Evolutionary conservation across 35 echinoderm and acorn worm genomes (phyloP).

Genomic region (Chiridota heheva): DNA sequence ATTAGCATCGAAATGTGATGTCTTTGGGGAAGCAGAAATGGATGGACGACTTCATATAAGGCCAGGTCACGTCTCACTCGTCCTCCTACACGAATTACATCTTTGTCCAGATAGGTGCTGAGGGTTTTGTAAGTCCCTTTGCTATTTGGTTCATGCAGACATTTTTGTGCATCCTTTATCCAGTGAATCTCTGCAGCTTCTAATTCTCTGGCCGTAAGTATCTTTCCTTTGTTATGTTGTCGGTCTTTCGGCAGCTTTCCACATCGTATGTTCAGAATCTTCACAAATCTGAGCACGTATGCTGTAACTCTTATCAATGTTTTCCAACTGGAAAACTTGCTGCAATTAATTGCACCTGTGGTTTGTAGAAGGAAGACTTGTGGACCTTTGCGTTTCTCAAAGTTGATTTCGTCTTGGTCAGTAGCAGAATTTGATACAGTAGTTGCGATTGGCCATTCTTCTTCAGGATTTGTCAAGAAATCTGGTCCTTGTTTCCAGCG

Average conservation of each 20-base stretch:
- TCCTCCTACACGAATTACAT: conserved; percentile 56
- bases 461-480: conserved; percentile 49
- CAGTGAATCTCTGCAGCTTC: conserved; percentile 31
- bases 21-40: conserved; percentile 36
- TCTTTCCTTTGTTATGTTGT: neutral
- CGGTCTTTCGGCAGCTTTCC: neutral
- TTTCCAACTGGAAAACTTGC: conserved; percentile 45
- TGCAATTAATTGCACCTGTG: conserved; percentile 29
- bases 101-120: conserved; percentile 52
- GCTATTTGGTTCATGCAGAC: conserved; percentile 16
- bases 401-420: neutral
- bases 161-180: conserved; percentile 51
- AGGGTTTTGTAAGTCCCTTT: conserved; percentile 56
- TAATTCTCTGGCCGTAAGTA: conserved; percentile 41
- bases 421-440: neutral
- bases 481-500: conserved; percentile 56
- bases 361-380: neutral
- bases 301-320: conserved; percentile 73
- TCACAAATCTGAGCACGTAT: conserved; percentile 60
- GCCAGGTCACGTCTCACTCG: conserved; percentile 16
- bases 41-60: conserved; percentile 46
- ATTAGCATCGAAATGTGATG: conserved; percentile 57
- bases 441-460: conserved; percentile 58
- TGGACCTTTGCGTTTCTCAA: conserved; percentile 6
- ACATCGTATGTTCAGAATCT: conserved; percentile 37